These are phyloP conservation scores for Ectropis crepuscularia DNA, from an alignment of 2,888 invertebrate genomes.

Conservation along the genomic window DNA sequence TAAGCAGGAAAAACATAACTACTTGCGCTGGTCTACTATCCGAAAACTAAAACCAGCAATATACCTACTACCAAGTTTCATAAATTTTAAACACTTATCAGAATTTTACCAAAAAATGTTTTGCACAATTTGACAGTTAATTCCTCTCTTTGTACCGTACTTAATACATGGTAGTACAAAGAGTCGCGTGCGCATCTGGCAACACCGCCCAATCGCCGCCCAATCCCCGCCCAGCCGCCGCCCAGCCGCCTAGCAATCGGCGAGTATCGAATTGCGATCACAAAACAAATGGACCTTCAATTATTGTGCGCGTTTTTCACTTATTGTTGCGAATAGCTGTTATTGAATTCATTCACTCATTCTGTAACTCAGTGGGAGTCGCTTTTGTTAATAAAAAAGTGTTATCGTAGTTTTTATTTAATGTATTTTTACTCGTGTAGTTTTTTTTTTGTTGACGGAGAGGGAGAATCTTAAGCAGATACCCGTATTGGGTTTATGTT, in stretches of 20 bases:
- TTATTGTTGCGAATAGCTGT: conserved; percentile 43
- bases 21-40: no score
- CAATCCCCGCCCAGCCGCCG: conserved; percentile 59
- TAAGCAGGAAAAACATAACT: no score
- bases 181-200: conserved; percentile 71
- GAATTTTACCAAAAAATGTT: neutral
- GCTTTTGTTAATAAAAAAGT: conserved; percentile 24
- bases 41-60: no score
- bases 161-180: conserved; percentile 19
- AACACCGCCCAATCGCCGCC: conserved; percentile 66
- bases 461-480: neutral
- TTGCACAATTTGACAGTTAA: conserved; percentile 1
- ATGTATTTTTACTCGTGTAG: neutral
- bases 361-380: conserved; percentile 39
- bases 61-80: no score
- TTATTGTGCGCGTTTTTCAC: conserved; percentile 51
- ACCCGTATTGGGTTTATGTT: no score
- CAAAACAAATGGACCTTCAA: conserved; percentile 54
- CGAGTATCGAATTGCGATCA: conserved; percentile 59
- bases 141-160: conserved; percentile 1
- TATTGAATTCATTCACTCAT: conserved; percentile 40
- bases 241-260: conserved; percentile 44
- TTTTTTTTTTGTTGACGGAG: neutral
- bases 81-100: no score
- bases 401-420: conserved; percentile 15